A percentile compares a stretch with the other conserved stretches of the same genome.
Conservation (phyloP, 2,888 invertebrate genomes). For the Podabrus alpinus region DNA sequence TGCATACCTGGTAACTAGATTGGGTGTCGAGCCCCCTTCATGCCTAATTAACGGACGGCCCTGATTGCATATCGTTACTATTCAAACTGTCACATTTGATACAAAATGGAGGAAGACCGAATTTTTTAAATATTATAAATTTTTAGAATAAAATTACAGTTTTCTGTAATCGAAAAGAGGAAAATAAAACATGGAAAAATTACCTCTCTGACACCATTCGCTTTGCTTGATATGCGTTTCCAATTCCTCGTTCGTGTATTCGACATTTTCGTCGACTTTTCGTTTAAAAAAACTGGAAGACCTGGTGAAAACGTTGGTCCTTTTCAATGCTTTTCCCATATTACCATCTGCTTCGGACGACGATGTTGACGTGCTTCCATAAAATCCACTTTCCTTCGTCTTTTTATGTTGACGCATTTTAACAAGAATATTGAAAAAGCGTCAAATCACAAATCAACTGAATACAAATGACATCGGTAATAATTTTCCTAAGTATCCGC, state of each 20-base stretch:
- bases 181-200: neutral
- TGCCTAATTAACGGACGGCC: neutral
- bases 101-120: neutral
- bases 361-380: constrained; percentile 73
- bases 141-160: neutral
- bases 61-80: neutral
- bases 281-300: constrained; percentile 45
- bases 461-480: neutral
- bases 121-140: neutral
- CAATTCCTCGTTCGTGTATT: constrained; percentile 50
- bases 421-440: neutral
- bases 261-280: constrained; percentile 38
- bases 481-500: neutral
- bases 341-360: constrained; percentile 59
- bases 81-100: neutral
- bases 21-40: neutral
- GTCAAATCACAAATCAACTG: neutral
- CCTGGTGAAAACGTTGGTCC: constrained; percentile 51
- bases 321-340: constrained; percentile 54
- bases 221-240: constrained; percentile 45
- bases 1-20: neutral
- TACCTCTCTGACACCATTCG: neutral
- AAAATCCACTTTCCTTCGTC: constrained; percentile 79
- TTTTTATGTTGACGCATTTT: constrained; percentile 56
- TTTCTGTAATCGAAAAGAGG: neutral